Conservation (phyloP, 2,888 invertebrate species). For the Polylopha cassiicola region DNA sequence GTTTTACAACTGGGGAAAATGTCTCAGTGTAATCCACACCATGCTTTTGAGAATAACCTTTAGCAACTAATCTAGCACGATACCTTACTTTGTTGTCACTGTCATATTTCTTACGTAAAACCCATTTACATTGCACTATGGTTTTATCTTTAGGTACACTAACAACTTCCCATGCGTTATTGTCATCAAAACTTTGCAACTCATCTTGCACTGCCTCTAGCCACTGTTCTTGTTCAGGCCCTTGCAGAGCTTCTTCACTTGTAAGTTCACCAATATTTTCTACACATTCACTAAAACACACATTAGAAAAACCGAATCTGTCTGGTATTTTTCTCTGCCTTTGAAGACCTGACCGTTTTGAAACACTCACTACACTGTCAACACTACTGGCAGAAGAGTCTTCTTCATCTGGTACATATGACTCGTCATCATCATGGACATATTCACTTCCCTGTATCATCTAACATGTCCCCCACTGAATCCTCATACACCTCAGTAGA, state of each 20-base stretch:
- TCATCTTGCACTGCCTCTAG: constrained; percentile 22
- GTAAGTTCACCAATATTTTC: no score
- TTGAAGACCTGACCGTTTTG: no score
- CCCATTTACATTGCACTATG: constrained; percentile 8
- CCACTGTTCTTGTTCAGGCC: constrained; percentile 25
- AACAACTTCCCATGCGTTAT: constrained; percentile 23
- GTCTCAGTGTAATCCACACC: constrained; percentile 16
- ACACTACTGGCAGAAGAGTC: no score
- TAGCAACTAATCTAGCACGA: constrained; percentile 18
- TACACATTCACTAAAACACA: constrained; percentile 14
- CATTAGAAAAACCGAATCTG: constrained; percentile 15
- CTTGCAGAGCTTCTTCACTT: constrained; percentile 19
- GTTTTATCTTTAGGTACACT: neutral
- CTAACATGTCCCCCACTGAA: constrained; percentile 32
- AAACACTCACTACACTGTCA: no score
- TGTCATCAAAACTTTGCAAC: constrained; percentile 22
- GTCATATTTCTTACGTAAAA: constrained; percentile 13
- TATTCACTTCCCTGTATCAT: no score
- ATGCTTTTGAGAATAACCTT: constrained; percentile 12
- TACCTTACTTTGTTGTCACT: constrained; percentile 16
- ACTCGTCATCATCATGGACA: no score
- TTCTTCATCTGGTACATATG: constrained; percentile 20
- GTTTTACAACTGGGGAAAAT: constrained; percentile 15
- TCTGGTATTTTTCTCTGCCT: constrained; percentile 18
- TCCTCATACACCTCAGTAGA: constrained; percentile 27